phyloP scores from a whole-genome alignment of 2,113 vertebrate genomes.

The human (Homo sapiens) region GRCh38 chr6:137732001-137732500 shows the following conservation, averaged over 20 bases:
- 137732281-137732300: background rate
- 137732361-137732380: background rate
- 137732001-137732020: background rate
- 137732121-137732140: background rate
- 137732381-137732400: background rate
- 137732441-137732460: background rate
- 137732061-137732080: background rate
- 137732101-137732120: constrained; percentile 47
- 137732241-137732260: constrained; percentile 22
- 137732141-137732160: background rate
- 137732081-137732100: constrained; percentile 33
- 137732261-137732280: background rate
- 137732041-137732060: constrained; percentile 42
- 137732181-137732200: constrained; percentile 27
- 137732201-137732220: constrained; percentile 59
- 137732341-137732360: background rate
- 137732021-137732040: background rate
- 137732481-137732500: background rate
- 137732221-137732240: background rate
- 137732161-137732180: background rate
- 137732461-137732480: background rate
- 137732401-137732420: background rate
- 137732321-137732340: background rate
- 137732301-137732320: background rate
- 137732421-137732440: background rate